Evolutionary conservation across 2,888 invertebrate species (phyloP).

Genomic region (Trichopoda pennipes): DNA sequence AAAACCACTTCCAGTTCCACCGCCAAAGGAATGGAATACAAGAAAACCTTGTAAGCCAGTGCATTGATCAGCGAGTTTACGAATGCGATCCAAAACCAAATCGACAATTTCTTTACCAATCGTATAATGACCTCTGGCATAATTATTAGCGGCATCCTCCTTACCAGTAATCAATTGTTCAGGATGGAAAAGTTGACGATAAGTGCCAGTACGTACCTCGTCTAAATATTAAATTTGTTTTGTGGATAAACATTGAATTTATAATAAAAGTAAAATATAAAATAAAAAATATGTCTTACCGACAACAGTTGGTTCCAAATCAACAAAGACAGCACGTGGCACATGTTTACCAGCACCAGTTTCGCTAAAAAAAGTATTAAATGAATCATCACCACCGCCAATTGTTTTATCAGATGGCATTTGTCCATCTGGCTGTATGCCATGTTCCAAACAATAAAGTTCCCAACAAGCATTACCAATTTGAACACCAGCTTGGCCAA

Average conservation of each 20-base stretch:
- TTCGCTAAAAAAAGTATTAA: slow-evolving; percentile 90
- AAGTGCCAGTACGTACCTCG: slow-evolving; percentile 91
- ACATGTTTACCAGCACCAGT: slow-evolving; percentile 90
- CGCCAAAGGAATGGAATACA: slow-evolving; percentile 94
- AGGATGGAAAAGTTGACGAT: slow-evolving; percentile 92
- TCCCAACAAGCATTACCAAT: slow-evolving; percentile 95
- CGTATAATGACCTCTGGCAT: slow-evolving; percentile 96
- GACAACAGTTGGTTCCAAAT: slow-evolving; percentile 95
- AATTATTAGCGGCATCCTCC: slow-evolving; percentile 96
- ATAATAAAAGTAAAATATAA: background rate
- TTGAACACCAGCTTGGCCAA: slow-evolving; percentile 93
- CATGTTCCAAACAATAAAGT: slow-evolving; percentile 91
- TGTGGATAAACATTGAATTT: background rate
- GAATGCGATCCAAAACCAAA: slow-evolving; percentile 89
- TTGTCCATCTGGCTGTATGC: slow-evolving; percentile 91
- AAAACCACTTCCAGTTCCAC: slow-evolving; percentile 95
- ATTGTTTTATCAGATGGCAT: slow-evolving; percentile 92
- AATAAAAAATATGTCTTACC: slow-evolving; percentile 82
- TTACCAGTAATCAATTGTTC: slow-evolving; percentile 96
- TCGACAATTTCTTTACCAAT: slow-evolving; percentile 95
- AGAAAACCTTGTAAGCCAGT: slow-evolving; percentile 93
- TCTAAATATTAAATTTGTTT: slow-evolving; percentile 81
- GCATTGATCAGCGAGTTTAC: slow-evolving; percentile 92
- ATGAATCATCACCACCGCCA: slow-evolving; percentile 88
- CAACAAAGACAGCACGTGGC: slow-evolving; percentile 93